These are phyloP conservation scores for Pseudachorutes palmiensis DNA, from an alignment of 1,140 invertebrate species.

Conservation along the genomic window DNA sequence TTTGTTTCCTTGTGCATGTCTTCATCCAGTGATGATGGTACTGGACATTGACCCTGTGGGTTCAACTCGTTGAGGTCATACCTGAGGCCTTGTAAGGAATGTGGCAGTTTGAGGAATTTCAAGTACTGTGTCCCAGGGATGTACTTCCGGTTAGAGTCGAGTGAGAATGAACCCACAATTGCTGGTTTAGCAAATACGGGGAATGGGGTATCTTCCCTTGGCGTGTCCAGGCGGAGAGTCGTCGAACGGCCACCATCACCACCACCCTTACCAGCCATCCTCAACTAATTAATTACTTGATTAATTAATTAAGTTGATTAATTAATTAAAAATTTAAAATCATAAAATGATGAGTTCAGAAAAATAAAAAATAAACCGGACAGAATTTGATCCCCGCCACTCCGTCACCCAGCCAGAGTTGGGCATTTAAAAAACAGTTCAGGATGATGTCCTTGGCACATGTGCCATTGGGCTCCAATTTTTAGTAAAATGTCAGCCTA, in stretches of 20 bases:
- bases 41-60: background rate
- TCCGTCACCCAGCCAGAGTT: too few species aligned
- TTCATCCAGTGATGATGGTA: constrained; percentile 21
- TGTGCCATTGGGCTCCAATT: too few species aligned
- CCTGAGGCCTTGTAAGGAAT: constrained; percentile 3
- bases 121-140: constrained; percentile 24
- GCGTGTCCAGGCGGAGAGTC: background rate
- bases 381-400: too few species aligned
- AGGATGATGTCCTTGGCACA: too few species aligned
- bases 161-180: constrained; percentile 30
- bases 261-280: background rate
- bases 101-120: constrained; percentile 26
- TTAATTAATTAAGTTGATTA: background rate
- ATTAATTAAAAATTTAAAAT: background rate
- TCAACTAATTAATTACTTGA: background rate
- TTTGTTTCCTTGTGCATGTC: constrained; percentile 21
- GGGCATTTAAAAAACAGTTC: too few species aligned
- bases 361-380: too few species aligned
- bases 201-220: constrained; percentile 26
- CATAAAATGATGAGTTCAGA: too few species aligned
- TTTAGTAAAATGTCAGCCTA: too few species aligned
- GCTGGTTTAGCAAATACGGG: constrained; percentile 32
- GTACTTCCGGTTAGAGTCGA: constrained; percentile 27
- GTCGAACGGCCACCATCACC: background rate
- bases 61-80: constrained; percentile 26